Evolutionary conservation across 1,140 invertebrate genomes (phyloP).

Genomic region (Zeugodacus cucurbitae): DNA sequence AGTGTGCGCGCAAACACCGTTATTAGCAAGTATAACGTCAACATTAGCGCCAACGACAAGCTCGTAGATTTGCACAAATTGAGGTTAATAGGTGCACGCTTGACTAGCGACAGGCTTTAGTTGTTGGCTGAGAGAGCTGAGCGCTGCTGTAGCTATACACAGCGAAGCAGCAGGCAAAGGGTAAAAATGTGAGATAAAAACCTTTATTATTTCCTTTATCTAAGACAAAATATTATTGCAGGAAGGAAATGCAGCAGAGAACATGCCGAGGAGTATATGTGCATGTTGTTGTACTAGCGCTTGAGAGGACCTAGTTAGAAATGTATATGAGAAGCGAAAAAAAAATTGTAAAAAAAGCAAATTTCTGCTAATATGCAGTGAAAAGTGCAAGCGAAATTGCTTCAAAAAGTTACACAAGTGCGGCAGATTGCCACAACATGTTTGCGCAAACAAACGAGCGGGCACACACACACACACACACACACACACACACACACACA

Average conservation of each 20-base stretch:
- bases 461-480: background rate
- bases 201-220: background rate
- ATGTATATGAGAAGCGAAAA: background rate
- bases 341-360: background rate
- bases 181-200: background rate
- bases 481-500: background rate
- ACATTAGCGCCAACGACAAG: background rate
- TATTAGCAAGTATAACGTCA: conserved; percentile 3
- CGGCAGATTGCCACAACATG: conserved; percentile 1
- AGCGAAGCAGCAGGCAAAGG: background rate
- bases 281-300: background rate
- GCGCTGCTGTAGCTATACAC: background rate
- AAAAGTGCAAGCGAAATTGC: background rate
- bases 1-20: background rate
- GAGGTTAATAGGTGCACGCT: conserved; percentile 7
- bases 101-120: background rate
- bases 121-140: background rate
- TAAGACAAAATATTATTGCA: conserved; percentile 1
- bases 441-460: conserved; percentile 13
- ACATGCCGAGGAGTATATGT: background rate
- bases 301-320: background rate
- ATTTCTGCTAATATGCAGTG: background rate
- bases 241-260: background rate
- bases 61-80: conserved; percentile 2
- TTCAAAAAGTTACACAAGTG: background rate